Base-by-base conservation (phyloP, 2,888 invertebrate species). In the Luffia ferchaultella region DNA sequence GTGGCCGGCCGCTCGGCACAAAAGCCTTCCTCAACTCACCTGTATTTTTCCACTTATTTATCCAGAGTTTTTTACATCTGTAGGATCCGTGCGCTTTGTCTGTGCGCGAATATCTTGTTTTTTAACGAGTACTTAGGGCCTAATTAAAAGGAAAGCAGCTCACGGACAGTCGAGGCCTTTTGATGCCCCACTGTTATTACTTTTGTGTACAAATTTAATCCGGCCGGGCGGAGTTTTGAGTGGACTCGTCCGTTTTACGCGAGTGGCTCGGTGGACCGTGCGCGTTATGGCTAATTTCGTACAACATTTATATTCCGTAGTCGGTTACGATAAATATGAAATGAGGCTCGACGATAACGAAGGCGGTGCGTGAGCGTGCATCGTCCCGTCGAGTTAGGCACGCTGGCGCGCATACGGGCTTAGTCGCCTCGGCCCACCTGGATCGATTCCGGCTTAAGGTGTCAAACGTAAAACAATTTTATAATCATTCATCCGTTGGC, bases 111-210 rank as follows among this genome's bases (percentile, higher is more conserved):
- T 78, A 82, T 82, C 77, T 70, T 76, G 76, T 83, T 83, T 82
- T 80, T 79, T 82, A 80, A 82, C 80, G 74, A 80, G 82, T 82
- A 77, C 82, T 83, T 83, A 78, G 77, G 68, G 75, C 73, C 79
- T 82, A 83, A 82, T 83, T 82, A 83, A 82, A 82, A 79, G 82
- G 82, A 83, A 83, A 76, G 74, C 78, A 64, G 69, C 65, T 70
- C 64, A 68, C 76, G 76, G 77, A 78, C 80, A 76, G 73, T 68
- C 67, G 76, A 76, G 77, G 73, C 76, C 78, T 82, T 82, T 83
- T 82, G 80, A 82, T 74, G 79, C 78, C 20, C 68, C 68, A 65
- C 73, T 73, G 78, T 77, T 80, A 80, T 78, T 73, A 79, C 77
- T 70, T 77, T 76, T 67, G 72, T 78, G 73, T 80, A 78, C 77